A percentile compares a stretch with the other conserved stretches of the same genome.
Conservation (phyloP, 1,140 invertebrate species). For the Luehdorfia chinensis region DNA sequence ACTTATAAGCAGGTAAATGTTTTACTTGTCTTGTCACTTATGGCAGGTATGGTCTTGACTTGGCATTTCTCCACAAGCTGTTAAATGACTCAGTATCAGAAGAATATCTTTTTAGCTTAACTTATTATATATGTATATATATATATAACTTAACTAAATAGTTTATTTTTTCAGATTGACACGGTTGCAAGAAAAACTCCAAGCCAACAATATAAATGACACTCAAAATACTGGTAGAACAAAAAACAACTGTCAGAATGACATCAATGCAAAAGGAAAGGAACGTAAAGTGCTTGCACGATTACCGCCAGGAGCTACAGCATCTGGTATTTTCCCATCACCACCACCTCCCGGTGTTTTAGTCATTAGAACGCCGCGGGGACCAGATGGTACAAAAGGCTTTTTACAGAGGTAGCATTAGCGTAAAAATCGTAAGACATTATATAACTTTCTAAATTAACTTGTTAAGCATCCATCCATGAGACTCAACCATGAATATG, state of each 20-base stretch:
- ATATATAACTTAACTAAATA: too few species aligned
- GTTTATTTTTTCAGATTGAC: slow-evolving; percentile 61
- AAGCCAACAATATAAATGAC: slow-evolving; percentile 64
- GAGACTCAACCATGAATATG: slow-evolving; percentile 8
- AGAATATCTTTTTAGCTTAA: too few species aligned
- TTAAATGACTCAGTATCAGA: too few species aligned
- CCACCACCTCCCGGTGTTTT: slow-evolving; percentile 71
- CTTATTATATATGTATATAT: too few species aligned
- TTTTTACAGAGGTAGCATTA: slow-evolving; percentile 78
- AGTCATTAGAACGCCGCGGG: slow-evolving; percentile 74
- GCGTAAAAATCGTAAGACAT: slow-evolving; percentile 16
- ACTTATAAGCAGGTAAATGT: too few species aligned
- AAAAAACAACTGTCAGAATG: slow-evolving; percentile 43
- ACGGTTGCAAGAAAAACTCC: slow-evolving; percentile 64
- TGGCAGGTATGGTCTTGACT: too few species aligned
- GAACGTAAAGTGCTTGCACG: slow-evolving; percentile 56
- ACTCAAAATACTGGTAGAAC: slow-evolving; percentile 39
- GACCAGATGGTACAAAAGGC: slow-evolving; percentile 78
- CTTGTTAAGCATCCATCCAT: slow-evolving; percentile 15
- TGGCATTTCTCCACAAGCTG: too few species aligned
- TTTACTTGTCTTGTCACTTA: too few species aligned
- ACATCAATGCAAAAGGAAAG: slow-evolving; percentile 55
- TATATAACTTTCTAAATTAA: slow-evolving; percentile 1
- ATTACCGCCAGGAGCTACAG: slow-evolving; percentile 44
- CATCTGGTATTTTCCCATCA: slow-evolving; percentile 56